Conservation (phyloP, 2,113 vertebrate genomes). For the Naja naja region DNA sequence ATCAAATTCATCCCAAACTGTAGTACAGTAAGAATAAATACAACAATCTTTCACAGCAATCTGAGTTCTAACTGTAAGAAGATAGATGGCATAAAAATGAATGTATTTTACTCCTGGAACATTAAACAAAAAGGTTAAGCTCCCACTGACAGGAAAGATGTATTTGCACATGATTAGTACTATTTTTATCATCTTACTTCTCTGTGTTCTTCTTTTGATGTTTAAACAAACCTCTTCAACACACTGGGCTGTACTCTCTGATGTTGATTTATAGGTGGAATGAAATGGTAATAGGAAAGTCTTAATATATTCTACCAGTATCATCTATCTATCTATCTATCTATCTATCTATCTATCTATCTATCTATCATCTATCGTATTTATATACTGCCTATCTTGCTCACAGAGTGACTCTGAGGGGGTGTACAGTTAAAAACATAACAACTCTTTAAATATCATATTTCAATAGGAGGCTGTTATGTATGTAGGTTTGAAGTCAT, state of each 20-base stretch:
- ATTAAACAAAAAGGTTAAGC: slow-evolving; percentile 82
- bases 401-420: too few species aligned
- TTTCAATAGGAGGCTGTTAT: too few species aligned
- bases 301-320: slow-evolving; percentile 52
- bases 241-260: slow-evolving; percentile 77
- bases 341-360: background rate
- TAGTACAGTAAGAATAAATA: slow-evolving; percentile 58
- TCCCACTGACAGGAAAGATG: slow-evolving; percentile 79
- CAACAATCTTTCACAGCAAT: slow-evolving; percentile 54
- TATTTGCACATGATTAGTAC: slow-evolving; percentile 83
- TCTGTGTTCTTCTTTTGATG: slow-evolving; percentile 80
- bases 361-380: background rate
- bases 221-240: slow-evolving; percentile 82
- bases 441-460: too few species aligned
- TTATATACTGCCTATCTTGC: too few species aligned
- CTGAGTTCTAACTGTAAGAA: slow-evolving; percentile 58
- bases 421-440: too few species aligned
- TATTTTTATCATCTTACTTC: slow-evolving; percentile 73
- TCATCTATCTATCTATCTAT: too few species aligned
- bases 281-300: slow-evolving; percentile 75
- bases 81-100: slow-evolving; percentile 65
- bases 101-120: slow-evolving; percentile 64
- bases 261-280: slow-evolving; percentile 80
- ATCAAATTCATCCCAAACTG: slow-evolving; percentile 24
- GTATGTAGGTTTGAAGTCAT: too few species aligned